Conservation (phyloP, 2,888 invertebrate species). For the Ditylenchus weischeri region DNA sequence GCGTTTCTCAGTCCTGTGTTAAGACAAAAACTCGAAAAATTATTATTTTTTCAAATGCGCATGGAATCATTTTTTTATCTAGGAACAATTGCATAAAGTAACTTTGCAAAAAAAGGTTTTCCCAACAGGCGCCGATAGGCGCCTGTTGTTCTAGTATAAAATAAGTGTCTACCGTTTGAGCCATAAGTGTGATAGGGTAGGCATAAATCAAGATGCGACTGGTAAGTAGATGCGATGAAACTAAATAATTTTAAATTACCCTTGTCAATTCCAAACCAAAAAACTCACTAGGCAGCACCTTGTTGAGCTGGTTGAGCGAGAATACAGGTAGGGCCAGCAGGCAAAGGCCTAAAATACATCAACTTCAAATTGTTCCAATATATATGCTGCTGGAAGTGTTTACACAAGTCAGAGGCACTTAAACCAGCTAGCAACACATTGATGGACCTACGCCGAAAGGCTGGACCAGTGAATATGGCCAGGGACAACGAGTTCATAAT, state of each 20-base stretch:
- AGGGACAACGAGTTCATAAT: conserved; percentile 48
- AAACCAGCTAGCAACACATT: conserved; percentile 53
- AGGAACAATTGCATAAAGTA: too few relatives aligned
- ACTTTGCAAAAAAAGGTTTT: too few relatives aligned
- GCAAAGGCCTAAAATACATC: conserved; percentile 32
- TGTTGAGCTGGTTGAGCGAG: conserved; percentile 42
- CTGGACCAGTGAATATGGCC: conserved; percentile 47
- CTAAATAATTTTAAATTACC: conserved; percentile 10
- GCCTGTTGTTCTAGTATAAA: too few relatives aligned
- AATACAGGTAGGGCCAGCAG: conserved; percentile 54
- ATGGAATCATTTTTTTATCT: too few relatives aligned
- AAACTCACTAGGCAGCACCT: conserved; percentile 34
- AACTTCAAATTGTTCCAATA: too few relatives aligned
- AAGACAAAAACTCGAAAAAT: too few relatives aligned
- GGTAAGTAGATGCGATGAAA: conserved; percentile 30
- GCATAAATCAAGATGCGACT: conserved; percentile 50
- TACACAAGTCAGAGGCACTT: conserved; percentile 45
- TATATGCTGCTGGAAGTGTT: too few relatives aligned
- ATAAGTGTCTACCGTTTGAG: conserved; percentile 29
- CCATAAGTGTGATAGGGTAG: conserved; percentile 55
- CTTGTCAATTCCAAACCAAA: neutral
- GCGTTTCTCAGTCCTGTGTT: too few relatives aligned
- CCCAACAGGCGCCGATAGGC: too few relatives aligned
- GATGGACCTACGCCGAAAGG: conserved; percentile 53
- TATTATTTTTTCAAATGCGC: too few relatives aligned